Evolutionary conservation across 92 coral and sea anemone species (phyloP).

Genomic region (Zoanthus sociatus): DNA sequence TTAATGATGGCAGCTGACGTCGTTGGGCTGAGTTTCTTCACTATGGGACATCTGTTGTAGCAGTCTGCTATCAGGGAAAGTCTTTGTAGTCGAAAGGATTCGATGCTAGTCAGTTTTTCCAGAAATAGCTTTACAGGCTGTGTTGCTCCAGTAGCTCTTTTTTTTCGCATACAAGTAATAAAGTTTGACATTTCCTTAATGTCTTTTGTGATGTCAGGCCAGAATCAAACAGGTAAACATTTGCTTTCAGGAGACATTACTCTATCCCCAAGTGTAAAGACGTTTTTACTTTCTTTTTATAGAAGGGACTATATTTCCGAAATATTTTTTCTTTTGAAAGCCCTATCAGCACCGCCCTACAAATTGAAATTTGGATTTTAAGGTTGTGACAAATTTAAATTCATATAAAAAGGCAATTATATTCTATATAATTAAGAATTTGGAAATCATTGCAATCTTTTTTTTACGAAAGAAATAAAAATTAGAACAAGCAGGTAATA

Average conservation of each 20-base stretch:
- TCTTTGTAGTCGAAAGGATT: constrained; percentile 4
- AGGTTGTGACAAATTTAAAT: no score
- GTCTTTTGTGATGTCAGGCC: constrained; percentile 16
- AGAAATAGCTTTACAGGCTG: not conserved
- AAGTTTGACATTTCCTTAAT: not conserved
- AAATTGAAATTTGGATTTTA: no score
- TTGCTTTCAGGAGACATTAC: constrained; percentile 16
- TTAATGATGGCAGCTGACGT: constrained; percentile 50
- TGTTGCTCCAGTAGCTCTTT: no score
- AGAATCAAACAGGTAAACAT: not conserved
- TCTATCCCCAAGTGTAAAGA: constrained; percentile 7
- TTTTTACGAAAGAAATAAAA: constrained; percentile 8
- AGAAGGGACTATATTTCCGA: no score
- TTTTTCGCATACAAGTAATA: no score
- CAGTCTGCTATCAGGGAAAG: constrained; percentile 41
- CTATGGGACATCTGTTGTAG: constrained; percentile 59
- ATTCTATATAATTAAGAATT: no score
- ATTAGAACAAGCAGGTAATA: constrained; percentile 5
- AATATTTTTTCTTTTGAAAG: no score
- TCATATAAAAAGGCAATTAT: no score
- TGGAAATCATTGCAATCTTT: not conserved
- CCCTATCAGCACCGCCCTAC: no score
- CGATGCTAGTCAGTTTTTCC: not conserved
- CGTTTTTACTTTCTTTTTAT: no score
- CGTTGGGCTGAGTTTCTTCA: constrained; percentile 60